Evolutionary conservation across 2,888 invertebrate species (phyloP).

Genomic region (Sphaerophoria rueppellii): DNA sequence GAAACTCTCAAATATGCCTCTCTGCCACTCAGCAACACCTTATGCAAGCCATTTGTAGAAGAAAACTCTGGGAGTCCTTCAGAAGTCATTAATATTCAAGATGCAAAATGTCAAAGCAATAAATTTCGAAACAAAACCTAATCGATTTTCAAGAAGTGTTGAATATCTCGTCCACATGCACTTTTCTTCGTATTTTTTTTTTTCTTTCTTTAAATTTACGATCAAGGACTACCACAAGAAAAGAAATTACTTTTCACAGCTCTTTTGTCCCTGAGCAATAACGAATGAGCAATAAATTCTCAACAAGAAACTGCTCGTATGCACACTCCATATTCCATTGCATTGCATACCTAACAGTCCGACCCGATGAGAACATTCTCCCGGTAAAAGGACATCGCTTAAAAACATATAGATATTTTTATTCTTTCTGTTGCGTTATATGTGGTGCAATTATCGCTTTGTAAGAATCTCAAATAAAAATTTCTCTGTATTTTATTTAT

Average conservation of each 20-base stretch:
- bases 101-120: no score
- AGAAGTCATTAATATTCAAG: no score
- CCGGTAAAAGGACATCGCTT: slow-evolving; percentile 34
- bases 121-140: slow-evolving; percentile 27
- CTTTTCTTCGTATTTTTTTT: slow-evolving; percentile 14
- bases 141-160: slow-evolving; percentile 33
- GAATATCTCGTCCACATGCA: slow-evolving; percentile 9
- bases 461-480: slow-evolving; percentile 70
- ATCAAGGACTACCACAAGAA: slow-evolving; percentile 67
- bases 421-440: slow-evolving; percentile 63
- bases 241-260: slow-evolving; percentile 65
- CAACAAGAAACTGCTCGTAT: background rate
- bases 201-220: slow-evolving; percentile 48
- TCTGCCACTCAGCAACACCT: no score
- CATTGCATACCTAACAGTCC: slow-evolving; percentile 4
- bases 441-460: slow-evolving; percentile 72
- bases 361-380: background rate
- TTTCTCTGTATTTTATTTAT: slow-evolving; percentile 45
- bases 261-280: slow-evolving; percentile 16
- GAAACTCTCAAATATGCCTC: no score
- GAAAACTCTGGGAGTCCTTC: no score
- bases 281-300: slow-evolving; percentile 55
- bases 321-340: background rate
- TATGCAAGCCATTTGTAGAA: no score
- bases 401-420: slow-evolving; percentile 35